Conservation (phyloP, 2,888 invertebrate species). For the Chorisops tibialis region DNA sequence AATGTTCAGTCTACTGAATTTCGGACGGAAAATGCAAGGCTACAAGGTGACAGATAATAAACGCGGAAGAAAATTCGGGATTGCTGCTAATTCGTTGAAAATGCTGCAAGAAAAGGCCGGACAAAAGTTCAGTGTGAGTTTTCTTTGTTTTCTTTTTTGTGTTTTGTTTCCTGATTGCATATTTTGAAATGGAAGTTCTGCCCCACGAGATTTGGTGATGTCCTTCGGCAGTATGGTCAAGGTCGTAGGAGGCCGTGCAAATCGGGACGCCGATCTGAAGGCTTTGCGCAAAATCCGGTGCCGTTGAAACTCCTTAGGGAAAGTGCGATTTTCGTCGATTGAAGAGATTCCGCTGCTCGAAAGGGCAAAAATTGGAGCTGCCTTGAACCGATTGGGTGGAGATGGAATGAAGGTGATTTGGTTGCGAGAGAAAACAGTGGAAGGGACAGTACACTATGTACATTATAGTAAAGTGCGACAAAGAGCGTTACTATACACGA, state of each 20-base stretch:
- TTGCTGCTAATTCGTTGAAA: slow-evolving; percentile 48
- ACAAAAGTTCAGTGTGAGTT: slow-evolving; percentile 49
- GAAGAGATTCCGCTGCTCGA: not conserved
- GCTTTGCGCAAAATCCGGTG: slow-evolving; percentile 12
- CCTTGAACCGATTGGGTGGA: too few relatives aligned
- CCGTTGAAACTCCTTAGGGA: not conserved
- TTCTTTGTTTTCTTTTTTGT: not conserved
- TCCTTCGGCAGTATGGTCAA: slow-evolving; percentile 16
- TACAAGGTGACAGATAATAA: slow-evolving; percentile 51
- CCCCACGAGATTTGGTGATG: not conserved
- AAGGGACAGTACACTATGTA: too few relatives aligned
- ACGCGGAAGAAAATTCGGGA: slow-evolving; percentile 47
- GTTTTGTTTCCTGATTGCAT: not conserved
- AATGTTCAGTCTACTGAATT: slow-evolving; percentile 6
- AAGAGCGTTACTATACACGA: too few relatives aligned
- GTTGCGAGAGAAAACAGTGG: too few relatives aligned
- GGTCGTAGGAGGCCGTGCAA: too few relatives aligned
- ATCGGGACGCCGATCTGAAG: not conserved
- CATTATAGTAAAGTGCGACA: too few relatives aligned
- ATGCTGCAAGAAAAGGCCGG: slow-evolving; percentile 46
- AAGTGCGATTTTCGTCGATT: not conserved
- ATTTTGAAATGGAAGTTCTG: too few relatives aligned
- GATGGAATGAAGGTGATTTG: too few relatives aligned
- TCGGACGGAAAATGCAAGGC: slow-evolving; percentile 40
- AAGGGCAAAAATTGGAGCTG: too few relatives aligned